phyloP scores from a whole-genome alignment of 2,113 vertebrate species.

The Sus scrofa region T2T-Sscrofa CM000829.6:66641001-66641500 shows the following conservation, averaged over 20 bases:
- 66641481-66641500: no score
- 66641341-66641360: neutral
- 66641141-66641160: neutral
- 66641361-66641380: neutral
- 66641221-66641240: neutral
- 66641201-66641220: neutral
- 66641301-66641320: neutral
- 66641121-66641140: neutral
- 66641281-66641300: neutral
- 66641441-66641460: neutral
- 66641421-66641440: neutral
- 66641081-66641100: neutral
- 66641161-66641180: neutral
- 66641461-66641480: no score
- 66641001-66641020: neutral
- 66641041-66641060: neutral
- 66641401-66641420: neutral
- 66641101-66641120: neutral
- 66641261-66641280: neutral
- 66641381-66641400: neutral
- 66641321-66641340: neutral
- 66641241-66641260: neutral
- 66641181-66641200: neutral
- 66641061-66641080: neutral
- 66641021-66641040: neutral